A percentile compares a stretch with the other conserved stretches of the same genome.
phyloP scores from a whole-genome alignment of 92 coral and sea anemone species.

The Bergia sp. region DNA sequence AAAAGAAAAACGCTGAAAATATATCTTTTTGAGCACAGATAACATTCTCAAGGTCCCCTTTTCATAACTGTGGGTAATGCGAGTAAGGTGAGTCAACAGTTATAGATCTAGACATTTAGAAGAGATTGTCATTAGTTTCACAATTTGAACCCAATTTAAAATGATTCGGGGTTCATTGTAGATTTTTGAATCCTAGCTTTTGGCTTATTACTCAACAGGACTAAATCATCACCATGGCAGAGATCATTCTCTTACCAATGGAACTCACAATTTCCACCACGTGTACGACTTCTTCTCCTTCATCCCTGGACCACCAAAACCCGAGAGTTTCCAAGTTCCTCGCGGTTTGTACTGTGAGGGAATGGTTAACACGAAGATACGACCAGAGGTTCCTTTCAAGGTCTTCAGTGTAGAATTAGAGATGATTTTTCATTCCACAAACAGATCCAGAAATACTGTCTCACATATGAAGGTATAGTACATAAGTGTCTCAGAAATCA shows the following conservation, averaged over 20 bases:
- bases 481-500: too few relatives aligned
- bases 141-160: too few relatives aligned
- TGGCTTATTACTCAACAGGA: conserved; percentile 1
- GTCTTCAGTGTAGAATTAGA: conserved; percentile 68
- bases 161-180: too few relatives aligned
- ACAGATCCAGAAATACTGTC: conserved; percentile 8
- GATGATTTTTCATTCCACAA: neutral
- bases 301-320: conserved; percentile 59
- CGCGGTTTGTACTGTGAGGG: conserved; percentile 70
- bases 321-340: conserved; percentile 65
- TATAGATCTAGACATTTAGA: too few relatives aligned
- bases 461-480: conserved; percentile 46
- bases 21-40: too few relatives aligned
- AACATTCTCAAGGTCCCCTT: too few relatives aligned
- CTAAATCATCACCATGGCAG: neutral
- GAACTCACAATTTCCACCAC: conserved; percentile 59
- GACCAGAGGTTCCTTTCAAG: conserved; percentile 57
- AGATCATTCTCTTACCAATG: conserved; percentile 14
- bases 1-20: too few relatives aligned
- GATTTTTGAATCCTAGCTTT: neutral
- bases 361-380: conserved; percentile 54
- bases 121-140: too few relatives aligned
- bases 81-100: too few relatives aligned
- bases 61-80: too few relatives aligned
- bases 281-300: conserved; percentile 82